Conservation (phyloP, 2,113 vertebrate genomes). For the Cebidichthys violaceus region DNA sequence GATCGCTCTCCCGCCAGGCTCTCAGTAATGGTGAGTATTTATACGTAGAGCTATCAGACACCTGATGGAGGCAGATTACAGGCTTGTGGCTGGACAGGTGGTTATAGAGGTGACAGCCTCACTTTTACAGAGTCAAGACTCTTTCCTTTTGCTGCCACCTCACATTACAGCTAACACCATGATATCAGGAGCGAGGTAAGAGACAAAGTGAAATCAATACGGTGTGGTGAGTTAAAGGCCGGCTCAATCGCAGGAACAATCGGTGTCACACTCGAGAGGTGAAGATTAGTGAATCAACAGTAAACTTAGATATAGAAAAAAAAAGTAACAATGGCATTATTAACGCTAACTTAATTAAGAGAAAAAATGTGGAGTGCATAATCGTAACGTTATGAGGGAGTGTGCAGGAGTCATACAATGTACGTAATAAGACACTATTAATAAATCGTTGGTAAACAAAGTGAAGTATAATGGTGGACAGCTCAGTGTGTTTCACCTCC, state of each 20-base stretch:
- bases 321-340: not conserved
- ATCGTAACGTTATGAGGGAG: not conserved
- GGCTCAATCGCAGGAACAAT: not conserved
- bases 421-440: not conserved
- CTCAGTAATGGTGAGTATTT: constrained; percentile 72
- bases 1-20: constrained; percentile 36
- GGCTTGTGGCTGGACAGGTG: constrained; percentile 43
- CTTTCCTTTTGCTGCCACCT: constrained; percentile 47
- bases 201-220: constrained; percentile 8
- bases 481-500: not conserved
- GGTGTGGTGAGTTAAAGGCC: constrained; percentile 1
- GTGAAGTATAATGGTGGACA: not conserved
- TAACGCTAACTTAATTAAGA: not conserved
- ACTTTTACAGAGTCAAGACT: constrained; percentile 55
- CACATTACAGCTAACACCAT: constrained; percentile 49
- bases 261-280: not conserved
- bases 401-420: not conserved
- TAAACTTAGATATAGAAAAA: not conserved
- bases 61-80: constrained; percentile 75
- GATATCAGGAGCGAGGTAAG: constrained; percentile 29
- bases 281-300: not conserved
- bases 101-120: constrained; percentile 53
- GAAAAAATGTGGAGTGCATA: not conserved
- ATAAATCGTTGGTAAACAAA: not conserved
- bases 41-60: constrained; percentile 63